Evolutionary conservation across 2,888 invertebrate genomes (phyloP).

Genomic region (Dicranocentrus wangi): DNA sequence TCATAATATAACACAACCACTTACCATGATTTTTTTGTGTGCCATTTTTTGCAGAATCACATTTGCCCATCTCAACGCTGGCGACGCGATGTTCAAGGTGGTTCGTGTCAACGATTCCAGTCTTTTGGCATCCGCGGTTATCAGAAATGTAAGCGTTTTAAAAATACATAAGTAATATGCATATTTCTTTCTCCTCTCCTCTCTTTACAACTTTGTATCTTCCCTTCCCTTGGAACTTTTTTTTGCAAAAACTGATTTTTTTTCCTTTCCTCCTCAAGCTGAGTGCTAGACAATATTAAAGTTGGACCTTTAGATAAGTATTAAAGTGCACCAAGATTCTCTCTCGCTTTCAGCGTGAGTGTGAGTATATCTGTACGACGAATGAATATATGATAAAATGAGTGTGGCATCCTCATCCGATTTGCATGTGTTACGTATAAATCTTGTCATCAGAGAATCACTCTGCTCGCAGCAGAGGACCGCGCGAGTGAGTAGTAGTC

Average conservation of each 20-base stretch:
- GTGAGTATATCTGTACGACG: too few species aligned
- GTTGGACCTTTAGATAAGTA: too few species aligned
- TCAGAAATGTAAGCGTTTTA: conserved; percentile 72
- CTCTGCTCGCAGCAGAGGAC: too few species aligned
- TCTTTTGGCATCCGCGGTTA: conserved; percentile 70
- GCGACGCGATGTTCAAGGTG: conserved; percentile 73
- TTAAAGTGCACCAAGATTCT: too few species aligned
- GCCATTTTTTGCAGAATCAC: conserved; percentile 67
- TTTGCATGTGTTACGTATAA: conserved; percentile 60
- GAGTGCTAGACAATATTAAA: too few species aligned
- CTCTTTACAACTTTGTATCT: neutral
- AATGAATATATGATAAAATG: neutral
- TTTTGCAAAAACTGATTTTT: conserved; percentile 1
- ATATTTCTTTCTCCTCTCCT: neutral
- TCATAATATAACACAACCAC: conserved; percentile 1
- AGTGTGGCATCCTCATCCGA: conserved; percentile 1
- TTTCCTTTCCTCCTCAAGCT: too few species aligned
- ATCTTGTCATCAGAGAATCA: conserved; percentile 58
- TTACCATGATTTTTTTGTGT: neutral
- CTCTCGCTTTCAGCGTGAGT: too few species aligned
- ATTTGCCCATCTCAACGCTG: conserved; percentile 72
- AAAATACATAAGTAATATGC: too few species aligned
- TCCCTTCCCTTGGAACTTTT: too few species aligned
- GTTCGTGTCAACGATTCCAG: conserved; percentile 72
- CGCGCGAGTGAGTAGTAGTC: too few species aligned